Evolutionary conservation across 2,797 vertebrate species (phyloP).

Genomic region (Chrosomus eos): DNA sequence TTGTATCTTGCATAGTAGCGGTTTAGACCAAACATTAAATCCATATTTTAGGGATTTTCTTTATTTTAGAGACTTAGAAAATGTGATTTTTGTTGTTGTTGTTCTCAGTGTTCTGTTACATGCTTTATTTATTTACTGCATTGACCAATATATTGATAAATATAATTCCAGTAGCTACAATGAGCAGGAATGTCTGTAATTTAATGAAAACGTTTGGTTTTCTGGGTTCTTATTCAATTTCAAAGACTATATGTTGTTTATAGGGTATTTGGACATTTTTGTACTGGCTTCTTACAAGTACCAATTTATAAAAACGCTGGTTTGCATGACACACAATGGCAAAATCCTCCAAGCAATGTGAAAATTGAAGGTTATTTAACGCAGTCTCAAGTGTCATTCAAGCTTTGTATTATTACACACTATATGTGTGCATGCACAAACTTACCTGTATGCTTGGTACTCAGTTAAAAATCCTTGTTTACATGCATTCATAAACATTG

Average conservation of each 20-base stretch:
- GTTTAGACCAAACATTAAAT: neutral
- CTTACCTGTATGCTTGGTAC: neutral
- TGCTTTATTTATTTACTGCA: constrained; percentile 16
- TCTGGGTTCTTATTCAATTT: constrained; percentile 12
- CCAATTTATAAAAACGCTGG: constrained; percentile 12
- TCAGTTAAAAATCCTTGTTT: neutral
- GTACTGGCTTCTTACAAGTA: constrained; percentile 9
- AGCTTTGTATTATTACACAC: constrained; percentile 19
- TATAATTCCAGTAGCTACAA: neutral
- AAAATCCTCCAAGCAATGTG: constrained; percentile 3
- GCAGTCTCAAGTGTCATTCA: neutral
- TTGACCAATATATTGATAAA: neutral
- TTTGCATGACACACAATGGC: neutral
- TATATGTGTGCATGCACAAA: constrained; percentile 5
- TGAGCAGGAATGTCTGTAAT: constrained; percentile 22
- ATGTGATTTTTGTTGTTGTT: constrained; percentile 1
- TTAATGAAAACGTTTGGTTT: neutral
- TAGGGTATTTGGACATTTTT: constrained; percentile 4
- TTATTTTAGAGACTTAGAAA: neutral
- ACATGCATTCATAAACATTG: neutral
- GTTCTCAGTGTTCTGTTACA: neutral
- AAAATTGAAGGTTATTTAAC: neutral
- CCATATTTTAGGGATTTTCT: neutral
- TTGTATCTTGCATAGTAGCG: neutral
- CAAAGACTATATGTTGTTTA: neutral